A percentile compares a stretch with the other conserved stretches of the same genome.
Conservation (phyloP, 2,888 invertebrate species). For the Luperina nickerlii region DNA sequence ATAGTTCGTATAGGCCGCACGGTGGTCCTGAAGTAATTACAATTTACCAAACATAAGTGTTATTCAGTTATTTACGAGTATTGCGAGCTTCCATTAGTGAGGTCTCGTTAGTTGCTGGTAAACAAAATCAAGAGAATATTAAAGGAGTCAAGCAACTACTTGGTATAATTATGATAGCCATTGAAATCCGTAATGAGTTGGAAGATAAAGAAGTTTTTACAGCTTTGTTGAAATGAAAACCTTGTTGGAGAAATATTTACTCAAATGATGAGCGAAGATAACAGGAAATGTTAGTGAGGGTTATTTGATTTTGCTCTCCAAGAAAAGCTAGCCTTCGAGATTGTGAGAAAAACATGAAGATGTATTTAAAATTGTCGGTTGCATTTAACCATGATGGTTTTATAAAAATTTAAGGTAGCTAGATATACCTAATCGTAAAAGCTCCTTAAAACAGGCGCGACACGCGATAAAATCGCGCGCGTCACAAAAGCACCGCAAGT, state of each 20-base stretch:
- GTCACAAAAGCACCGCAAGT: too few species aligned
- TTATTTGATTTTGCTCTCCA: not conserved
- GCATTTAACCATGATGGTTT: not conserved
- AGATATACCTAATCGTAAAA: not conserved
- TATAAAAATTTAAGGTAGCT: not conserved
- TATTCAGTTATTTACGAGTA: conserved; percentile 76
- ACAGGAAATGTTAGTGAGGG: not conserved
- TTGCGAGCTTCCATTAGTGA: conserved; percentile 66
- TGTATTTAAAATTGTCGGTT: not conserved
- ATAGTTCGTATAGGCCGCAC: not conserved
- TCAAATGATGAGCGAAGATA: not conserved
- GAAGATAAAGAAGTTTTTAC: conserved; percentile 32
- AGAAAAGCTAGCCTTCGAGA: not conserved
- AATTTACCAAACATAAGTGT: conserved; percentile 69
- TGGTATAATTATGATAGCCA: conserved; percentile 23
- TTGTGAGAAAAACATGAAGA: not conserved
- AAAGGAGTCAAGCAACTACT: conserved; percentile 22
- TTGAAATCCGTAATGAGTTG: conserved; percentile 45
- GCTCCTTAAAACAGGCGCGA: too few species aligned
- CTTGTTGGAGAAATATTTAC: conserved; percentile 28
- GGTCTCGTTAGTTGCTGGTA: conserved; percentile 70
- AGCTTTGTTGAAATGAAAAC: conserved; percentile 27
- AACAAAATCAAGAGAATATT: conserved; percentile 73
- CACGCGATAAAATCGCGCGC: too few species aligned
- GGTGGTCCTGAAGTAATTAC: conserved; percentile 8